These are phyloP conservation scores for Danionella cerebrum DNA, from an alignment of 2,113 vertebrate species.

Conservation along the genomic window DNA sequence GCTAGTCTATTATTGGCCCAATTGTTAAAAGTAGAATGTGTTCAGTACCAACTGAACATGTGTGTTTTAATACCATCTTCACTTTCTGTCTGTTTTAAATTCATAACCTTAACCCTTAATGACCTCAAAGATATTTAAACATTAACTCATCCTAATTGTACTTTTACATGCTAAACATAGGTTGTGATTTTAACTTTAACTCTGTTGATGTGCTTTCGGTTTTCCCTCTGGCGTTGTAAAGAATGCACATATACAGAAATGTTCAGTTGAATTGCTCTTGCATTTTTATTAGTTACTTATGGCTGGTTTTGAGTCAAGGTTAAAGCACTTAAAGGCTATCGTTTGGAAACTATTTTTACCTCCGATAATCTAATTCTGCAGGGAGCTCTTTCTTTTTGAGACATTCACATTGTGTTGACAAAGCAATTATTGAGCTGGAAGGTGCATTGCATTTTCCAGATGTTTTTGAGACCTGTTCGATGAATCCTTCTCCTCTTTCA, in stretches of 20 bases:
- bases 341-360: neutral
- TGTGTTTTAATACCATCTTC: too few species aligned
- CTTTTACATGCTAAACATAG: neutral
- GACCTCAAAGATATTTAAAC: too few species aligned
- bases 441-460: neutral
- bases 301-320: neutral
- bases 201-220: too few species aligned
- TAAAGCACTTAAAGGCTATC: neutral
- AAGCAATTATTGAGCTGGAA: neutral
- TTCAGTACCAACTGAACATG: too few species aligned
- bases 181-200: neutral
- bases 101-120: too few species aligned
- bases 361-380: neutral
- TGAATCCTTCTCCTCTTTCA: conserved; percentile 20
- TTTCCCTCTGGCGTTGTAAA: neutral
- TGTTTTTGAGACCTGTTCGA: neutral
- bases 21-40: too few species aligned
- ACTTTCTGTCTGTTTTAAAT: too few species aligned
- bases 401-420: neutral
- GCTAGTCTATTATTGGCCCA: too few species aligned
- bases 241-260: neutral
- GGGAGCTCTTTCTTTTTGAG: neutral
- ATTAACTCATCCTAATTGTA: too few species aligned
- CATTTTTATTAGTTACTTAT: neutral
- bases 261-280: neutral